Percentiles rank a stretch among this genome's conserved stretches.
These are phyloP conservation scores for Pseudococcus jackbeardsleyi DNA, from an alignment of 2,888 invertebrate species.

Conservation along the genomic window DNA sequence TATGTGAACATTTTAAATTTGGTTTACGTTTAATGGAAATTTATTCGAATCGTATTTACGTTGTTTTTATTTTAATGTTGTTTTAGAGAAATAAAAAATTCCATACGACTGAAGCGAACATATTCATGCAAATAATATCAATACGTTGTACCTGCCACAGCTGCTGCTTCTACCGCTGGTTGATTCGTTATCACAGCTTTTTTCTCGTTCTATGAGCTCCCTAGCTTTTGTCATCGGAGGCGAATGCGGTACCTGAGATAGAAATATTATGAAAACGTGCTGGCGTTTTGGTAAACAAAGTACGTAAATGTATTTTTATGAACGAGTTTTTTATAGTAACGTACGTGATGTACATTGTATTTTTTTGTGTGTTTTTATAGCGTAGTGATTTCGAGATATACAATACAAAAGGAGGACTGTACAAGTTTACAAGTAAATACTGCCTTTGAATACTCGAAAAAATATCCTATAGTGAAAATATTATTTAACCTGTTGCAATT, in stretches of 20 bases:
- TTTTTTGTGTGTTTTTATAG: no score
- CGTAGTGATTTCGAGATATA: no score
- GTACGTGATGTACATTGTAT: not conserved
- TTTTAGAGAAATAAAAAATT: constrained; percentile 31
- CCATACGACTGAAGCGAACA: constrained; percentile 37
- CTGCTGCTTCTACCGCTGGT: constrained; percentile 69
- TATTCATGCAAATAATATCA: constrained; percentile 44
- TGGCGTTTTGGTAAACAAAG: not conserved
- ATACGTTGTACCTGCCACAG: constrained; percentile 68
- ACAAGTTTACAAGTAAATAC: not conserved
- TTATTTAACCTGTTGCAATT: constrained; percentile 67
- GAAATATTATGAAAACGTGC: not conserved
- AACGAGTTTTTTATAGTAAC: not conserved
- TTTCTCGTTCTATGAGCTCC: constrained; percentile 54
- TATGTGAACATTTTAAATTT: not conserved
- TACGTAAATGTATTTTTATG: not conserved
- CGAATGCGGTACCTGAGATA: constrained; percentile 56
- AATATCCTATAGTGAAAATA: not conserved
- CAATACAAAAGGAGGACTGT: no score
- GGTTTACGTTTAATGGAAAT: constrained; percentile 9
- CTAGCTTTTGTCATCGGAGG: constrained; percentile 36
- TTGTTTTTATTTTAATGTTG: constrained; percentile 6
- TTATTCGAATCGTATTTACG: constrained; percentile 31
- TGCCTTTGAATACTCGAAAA: not conserved
- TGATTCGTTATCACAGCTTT: constrained; percentile 66